Evolutionary conservation across 2,888 invertebrate genomes (phyloP).

Genomic region (Chloromyia formosa): DNA sequence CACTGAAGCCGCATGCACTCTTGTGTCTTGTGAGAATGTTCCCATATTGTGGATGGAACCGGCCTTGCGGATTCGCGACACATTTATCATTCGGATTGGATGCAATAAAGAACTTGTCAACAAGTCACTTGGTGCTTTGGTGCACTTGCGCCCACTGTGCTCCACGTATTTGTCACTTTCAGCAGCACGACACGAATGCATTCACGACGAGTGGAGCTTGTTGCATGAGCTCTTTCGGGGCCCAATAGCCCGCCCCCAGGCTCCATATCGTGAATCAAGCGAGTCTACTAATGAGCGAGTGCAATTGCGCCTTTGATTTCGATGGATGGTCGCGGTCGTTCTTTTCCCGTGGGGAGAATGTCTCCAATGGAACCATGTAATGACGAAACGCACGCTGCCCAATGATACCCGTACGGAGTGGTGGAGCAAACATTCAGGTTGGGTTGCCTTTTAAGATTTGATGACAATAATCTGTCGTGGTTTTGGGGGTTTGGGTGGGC

Average conservation of each 20-base stretch:
- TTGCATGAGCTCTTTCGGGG: not conserved
- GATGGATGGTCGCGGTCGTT: no score
- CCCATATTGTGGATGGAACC: not conserved
- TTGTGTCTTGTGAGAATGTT: not conserved
- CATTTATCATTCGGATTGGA: constrained; percentile 40
- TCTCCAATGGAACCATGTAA: no score
- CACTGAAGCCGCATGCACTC: not conserved
- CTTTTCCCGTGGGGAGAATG: no score
- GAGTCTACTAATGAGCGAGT: constrained; percentile 4
- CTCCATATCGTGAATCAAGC: not conserved
- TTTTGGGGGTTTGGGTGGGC: no score
- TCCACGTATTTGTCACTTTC: constrained; percentile 41
- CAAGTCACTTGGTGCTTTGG: constrained; percentile 28
- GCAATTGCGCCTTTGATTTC: not conserved
- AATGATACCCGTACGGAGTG: no score
- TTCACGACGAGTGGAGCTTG: not conserved
- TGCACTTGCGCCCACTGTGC: constrained; percentile 40
- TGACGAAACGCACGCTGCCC: no score
- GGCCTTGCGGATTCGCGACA: constrained; percentile 27
- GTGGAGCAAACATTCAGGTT: no score
- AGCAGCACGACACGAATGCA: constrained; percentile 4
- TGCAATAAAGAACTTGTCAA: constrained; percentile 44
- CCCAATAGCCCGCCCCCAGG: constrained; percentile 33
- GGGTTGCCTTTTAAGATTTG: no score
- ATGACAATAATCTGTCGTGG: no score